Conservation (phyloP, 2,888 invertebrate genomes). For the Herminia tarsipennalis region DNA sequence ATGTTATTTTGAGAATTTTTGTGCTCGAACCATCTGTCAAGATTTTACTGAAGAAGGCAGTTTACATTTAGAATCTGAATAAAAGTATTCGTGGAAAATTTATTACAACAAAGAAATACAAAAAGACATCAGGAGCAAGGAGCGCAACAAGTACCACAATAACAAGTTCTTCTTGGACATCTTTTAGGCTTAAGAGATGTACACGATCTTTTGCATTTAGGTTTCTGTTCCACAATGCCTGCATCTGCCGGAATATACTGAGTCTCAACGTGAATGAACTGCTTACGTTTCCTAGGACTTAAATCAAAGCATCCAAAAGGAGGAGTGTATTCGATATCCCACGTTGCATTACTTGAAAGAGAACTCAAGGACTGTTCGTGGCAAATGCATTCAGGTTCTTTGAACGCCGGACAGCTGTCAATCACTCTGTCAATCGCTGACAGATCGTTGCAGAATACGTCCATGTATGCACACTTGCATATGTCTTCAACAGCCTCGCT, state of each 20-base stretch:
- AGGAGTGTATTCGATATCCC: conserved; percentile 90
- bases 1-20: no score
- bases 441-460: conserved; percentile 78
- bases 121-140: conserved; percentile 45
- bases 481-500: conserved; percentile 76
- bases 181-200: conserved; percentile 52
- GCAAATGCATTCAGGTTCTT: conserved; percentile 76
- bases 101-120: conserved; percentile 5
- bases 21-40: no score
- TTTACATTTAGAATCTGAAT: no score
- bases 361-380: conserved; percentile 73
- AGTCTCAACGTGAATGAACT: conserved; percentile 85
- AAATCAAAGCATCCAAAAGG: conserved; percentile 89
- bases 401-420: conserved; percentile 75
- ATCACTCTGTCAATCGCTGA: conserved; percentile 77
- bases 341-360: conserved; percentile 86
- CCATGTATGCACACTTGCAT: conserved; percentile 83
- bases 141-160: no score
- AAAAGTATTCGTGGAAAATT: no score
- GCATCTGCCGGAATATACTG: conserved; percentile 87
- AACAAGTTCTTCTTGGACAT: conserved; percentile 38
- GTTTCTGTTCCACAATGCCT: conserved; percentile 59
- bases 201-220: conserved; percentile 58
- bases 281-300: conserved; percentile 76
- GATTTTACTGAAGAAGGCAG: not conserved